These are phyloP conservation scores for Ceramica pisi DNA, from an alignment of 2,888 invertebrate genomes.

Conservation along the genomic window DNA sequence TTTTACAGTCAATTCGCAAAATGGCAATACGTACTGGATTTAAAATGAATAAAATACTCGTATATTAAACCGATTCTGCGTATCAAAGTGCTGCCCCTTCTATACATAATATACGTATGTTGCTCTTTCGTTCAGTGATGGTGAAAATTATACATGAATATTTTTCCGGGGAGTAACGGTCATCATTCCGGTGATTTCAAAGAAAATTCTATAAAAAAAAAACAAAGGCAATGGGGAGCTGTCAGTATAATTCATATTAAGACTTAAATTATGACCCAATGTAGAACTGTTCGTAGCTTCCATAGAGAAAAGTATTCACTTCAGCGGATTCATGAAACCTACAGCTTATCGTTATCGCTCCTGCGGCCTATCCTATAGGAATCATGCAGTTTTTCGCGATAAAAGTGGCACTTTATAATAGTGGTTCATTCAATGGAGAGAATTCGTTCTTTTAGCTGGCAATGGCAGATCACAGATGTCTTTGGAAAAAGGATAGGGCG, in stretches of 20 bases:
- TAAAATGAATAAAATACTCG: constrained; percentile 3
- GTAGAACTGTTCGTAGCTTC: not conserved
- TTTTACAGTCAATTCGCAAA: not conserved
- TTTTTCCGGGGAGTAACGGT: constrained; percentile 3
- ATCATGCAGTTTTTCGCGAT: not conserved
- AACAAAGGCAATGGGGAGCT: not conserved
- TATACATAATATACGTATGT: not conserved
- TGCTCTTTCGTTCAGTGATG: not conserved
- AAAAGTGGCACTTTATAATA: not conserved
- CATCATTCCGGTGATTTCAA: not conserved
- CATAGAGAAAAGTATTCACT: not conserved
- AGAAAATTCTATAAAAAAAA: constrained; percentile 4
- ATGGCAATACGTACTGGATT: not conserved
- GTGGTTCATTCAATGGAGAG: not conserved
- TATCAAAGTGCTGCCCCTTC: constrained; percentile 2
- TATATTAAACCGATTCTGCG: constrained; percentile 16
- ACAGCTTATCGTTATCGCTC: too few relatives aligned
- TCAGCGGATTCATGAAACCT: not conserved
- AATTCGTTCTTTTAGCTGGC: not conserved
- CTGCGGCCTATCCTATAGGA: too few relatives aligned
- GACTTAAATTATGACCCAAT: not conserved
- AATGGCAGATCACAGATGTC: too few relatives aligned
- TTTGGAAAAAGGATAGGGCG: too few relatives aligned
- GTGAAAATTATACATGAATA: constrained; percentile 3
- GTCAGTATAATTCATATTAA: constrained; percentile 15